phyloP scores from a whole-genome alignment of 2,113 vertebrate genomes.

The Syrrhaptes paradoxus region DNA sequence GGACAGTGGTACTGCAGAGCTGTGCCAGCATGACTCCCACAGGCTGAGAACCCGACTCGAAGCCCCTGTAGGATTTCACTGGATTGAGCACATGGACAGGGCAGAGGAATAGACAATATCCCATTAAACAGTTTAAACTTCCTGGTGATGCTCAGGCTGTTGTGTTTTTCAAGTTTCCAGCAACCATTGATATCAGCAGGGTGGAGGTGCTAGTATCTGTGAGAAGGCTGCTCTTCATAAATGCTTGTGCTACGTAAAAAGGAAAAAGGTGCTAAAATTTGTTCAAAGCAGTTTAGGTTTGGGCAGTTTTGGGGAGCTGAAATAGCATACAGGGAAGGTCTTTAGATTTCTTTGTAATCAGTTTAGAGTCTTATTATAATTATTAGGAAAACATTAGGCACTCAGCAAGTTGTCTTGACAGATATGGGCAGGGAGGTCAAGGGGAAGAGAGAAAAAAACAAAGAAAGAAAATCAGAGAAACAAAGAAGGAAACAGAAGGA shows the following conservation, averaged over 20 bases:
- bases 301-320: neutral
- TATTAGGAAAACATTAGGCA: neutral
- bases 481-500: neutral
- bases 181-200: neutral
- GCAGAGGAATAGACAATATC: neutral
- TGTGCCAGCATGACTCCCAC: neutral
- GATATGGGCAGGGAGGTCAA: too few species aligned
- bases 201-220: neutral
- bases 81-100: neutral
- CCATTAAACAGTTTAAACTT: neutral
- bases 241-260: neutral
- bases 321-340: neutral
- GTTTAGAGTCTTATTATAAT: neutral
- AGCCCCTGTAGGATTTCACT: neutral
- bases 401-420: neutral
- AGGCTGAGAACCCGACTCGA: neutral
- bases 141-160: neutral
- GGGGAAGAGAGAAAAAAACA: neutral
- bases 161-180: neutral
- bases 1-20: neutral
- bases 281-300: neutral
- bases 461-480: neutral
- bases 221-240: neutral
- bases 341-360: neutral
- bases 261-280: neutral